A percentile compares a stretch with the other conserved stretches of the same genome.
These are phyloP conservation scores for Patella caerulea DNA, from an alignment of 2,888 invertebrate genomes.

Conservation along the genomic window DNA sequence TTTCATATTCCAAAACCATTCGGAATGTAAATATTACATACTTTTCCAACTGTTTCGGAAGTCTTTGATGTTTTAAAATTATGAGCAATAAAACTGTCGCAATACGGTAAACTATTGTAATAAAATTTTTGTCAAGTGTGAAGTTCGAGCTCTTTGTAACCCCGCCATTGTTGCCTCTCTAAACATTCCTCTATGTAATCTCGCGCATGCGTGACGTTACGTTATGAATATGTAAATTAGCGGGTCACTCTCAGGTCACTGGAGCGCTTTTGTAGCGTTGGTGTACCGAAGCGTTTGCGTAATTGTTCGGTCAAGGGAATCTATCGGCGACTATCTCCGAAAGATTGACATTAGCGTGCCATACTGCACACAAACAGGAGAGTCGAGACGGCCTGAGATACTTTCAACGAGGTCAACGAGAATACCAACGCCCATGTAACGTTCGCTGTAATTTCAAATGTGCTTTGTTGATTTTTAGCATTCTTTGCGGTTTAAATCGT, in stretches of 20 bases:
- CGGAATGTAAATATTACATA: background rate
- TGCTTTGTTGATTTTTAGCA: no score
- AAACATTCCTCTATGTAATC: slow-evolving; percentile 3
- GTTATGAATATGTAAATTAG: slow-evolving; percentile 8
- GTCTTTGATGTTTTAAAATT: background rate
- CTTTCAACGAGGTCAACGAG: no score
- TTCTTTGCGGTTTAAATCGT: no score
- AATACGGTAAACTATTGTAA: background rate
- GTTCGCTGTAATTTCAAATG: no score
- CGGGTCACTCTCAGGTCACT: background rate
- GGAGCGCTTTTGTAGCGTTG: slow-evolving; percentile 4
- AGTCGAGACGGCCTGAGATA: no score
- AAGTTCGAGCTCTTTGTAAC: background rate
- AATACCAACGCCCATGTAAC: no score
- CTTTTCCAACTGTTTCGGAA: background rate
- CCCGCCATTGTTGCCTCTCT: background rate
- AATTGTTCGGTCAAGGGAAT: slow-evolving; percentile 1
- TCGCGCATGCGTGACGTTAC: slow-evolving; percentile 12
- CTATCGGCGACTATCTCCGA: background rate
- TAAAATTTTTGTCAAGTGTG: background rate
- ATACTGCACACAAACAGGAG: no score
- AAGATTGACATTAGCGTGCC: no score
- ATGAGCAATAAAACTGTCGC: background rate
- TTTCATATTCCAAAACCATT: background rate
- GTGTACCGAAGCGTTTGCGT: background rate